Evolutionary conservation across 2,888 invertebrate genomes (phyloP), one percentile per base, ranked within the genome.

Genomic region (Chorisops tibialis): DNA sequence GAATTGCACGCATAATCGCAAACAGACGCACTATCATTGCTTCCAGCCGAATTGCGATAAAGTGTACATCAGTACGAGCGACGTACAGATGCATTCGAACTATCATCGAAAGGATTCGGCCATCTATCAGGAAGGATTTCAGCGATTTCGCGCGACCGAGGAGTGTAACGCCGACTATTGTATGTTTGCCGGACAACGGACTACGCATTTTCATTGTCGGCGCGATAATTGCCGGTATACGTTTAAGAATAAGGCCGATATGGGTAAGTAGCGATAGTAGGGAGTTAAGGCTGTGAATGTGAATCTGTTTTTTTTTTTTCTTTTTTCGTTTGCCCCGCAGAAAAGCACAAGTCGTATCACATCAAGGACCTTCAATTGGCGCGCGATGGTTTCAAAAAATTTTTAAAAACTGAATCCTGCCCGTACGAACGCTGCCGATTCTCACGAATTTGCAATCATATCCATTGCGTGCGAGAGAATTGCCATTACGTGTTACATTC

Each of bases 51-150:
- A 89, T 68, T 92, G 92, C 76, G 90, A 91, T 81, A 96, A 96
- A 82, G 93, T 96, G 1, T 98, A 98, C 81, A 96, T 98, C 74
- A 96, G 96, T 71, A 98, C 98, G 3, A 96, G 96, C 51, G 98
- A 98, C 78, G 97, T 98, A 4, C 97, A 98, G 80, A 97, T 97
- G 97, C 98, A 98, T 78, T 96, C 97, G 3, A 97, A 97, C 79
- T 97, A 96, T 78, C 98, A 98, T 78, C 86, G 96, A 61, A 98
- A 98, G 76, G 96, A 97, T 77, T 94, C 95, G 0, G 96, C 96
- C 16, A 97, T 98, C 70, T 93, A 96, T 61, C 95, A 96, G 74
- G 97, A 97, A 77, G 98, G 98, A 1, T 98, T 98, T 80, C 96
- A 96, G 74, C 83, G 98, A 70, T 96, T 93, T 80, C 83, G 97